Evolutionary conservation across 1,140 invertebrate genomes (phyloP), one percentile per base, ranked within the genome.

Genomic region (Heliconius nattereri): DNA sequence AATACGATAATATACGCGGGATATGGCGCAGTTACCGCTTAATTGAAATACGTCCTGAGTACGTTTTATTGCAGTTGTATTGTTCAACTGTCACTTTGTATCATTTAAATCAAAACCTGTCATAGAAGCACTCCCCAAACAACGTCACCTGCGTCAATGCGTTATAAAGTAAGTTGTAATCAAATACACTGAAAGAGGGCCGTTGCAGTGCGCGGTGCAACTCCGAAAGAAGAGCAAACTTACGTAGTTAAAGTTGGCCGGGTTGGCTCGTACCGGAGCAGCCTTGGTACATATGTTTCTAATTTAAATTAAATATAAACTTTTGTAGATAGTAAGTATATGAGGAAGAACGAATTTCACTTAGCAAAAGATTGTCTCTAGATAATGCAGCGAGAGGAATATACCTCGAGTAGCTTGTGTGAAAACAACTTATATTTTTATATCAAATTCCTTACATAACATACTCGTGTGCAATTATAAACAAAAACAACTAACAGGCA

Each of bases 211-310:
- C 26, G 23, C 60, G 26, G 9, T 29, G 60, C 60, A 26, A 16
- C 23, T 29, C 23, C 13, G 26, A 66, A 66, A 66, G 60, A 26
- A 66, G 60, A 66, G 26, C 23, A 29, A 66, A 66, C 23, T 66
- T 66, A 66, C 60, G 60, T 66, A 66, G 60, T 66, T 66, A 57
- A 57, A 57, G 54, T 57, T 57, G 9, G 54, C 54, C 54, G 54
- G n/a, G 3, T n/a, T 57, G 19, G 2, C 6, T 16, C 2, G 20
- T 57, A 57, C 54, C n/a, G 54, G n/a, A 57, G 7, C 20, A 23
- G 20, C 7, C 54, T 23, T 57, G 6, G n/a, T 57, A 57, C n/a
- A 57, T n/a, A 23, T 57, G 54, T 57, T 57, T 3, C 20, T 8
- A 19, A 7, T n/a, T 57, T 5, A 9, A 57, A 23, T 23, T n/a